A percentile compares a stretch with the other conserved stretches of the same genome.
Evolutionary conservation across 2,113 vertebrate genomes (phyloP).

Genomic region (Rutilus rutilus): DNA sequence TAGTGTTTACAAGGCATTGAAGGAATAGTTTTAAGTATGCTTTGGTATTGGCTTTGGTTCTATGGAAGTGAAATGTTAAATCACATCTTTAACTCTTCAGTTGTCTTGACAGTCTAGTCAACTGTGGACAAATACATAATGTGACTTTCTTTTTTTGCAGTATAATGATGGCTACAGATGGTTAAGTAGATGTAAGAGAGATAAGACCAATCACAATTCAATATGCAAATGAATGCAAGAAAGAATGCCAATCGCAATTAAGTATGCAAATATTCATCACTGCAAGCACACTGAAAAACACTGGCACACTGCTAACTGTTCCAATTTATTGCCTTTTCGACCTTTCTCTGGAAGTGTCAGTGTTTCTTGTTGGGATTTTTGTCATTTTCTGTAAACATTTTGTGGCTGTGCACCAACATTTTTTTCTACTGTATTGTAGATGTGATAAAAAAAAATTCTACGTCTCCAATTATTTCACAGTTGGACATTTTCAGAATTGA

Average conservation of each 20-base stretch:
- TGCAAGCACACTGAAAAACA: conserved; percentile 3
- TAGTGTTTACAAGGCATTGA: background rate
- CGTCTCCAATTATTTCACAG: background rate
- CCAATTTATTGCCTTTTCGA: background rate
- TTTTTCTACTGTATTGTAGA: background rate
- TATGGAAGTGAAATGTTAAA: background rate
- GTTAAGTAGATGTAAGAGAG: conserved; percentile 6
- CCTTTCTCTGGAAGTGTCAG: background rate
- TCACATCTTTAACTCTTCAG: conserved; percentile 2
- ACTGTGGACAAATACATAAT: background rate
- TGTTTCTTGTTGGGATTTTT: background rate
- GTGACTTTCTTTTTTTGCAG: background rate
- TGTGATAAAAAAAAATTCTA: background rate
- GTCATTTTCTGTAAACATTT: background rate
- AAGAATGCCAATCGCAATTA: conserved; percentile 10
- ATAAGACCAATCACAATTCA: background rate
- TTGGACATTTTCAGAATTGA: background rate
- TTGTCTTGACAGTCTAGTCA: conserved; percentile 6
- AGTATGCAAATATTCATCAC: conserved; percentile 3
- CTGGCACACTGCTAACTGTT: background rate
- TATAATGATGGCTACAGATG: background rate
- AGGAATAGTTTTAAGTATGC: background rate
- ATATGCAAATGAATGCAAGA: background rate
- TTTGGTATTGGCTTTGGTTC: background rate
- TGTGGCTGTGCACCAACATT: background rate